Base-by-base conservation (phyloP, 2,888 invertebrate genomes). In the Norana najaformis region DNA sequence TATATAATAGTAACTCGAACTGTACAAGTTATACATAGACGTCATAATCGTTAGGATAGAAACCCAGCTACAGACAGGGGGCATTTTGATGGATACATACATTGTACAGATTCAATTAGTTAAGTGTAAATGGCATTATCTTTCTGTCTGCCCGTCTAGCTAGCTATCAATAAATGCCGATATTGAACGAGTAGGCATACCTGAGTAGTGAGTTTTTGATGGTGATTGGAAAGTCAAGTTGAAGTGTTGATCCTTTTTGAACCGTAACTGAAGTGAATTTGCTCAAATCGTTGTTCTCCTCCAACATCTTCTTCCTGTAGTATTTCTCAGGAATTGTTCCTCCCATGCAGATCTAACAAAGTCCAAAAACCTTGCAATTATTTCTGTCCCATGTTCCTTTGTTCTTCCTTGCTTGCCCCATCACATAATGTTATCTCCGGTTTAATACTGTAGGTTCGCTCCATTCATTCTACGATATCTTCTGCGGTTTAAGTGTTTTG, bases 241-340 rank as follows among this genome's bases (percentile, higher is more conserved):
- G 96, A 90, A 97, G 95, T 93, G 97, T 97, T 83, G 97, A 96
- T 1, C 98, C 97, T 93, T 97, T 97, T 94, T 96, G 96, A 0
- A 96, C 96, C 1, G 96, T 96, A 0, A 96, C 96, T 0, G 95
- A 96, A 93, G 96, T 97, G 93, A 97, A 96, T 90, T 96, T 94
- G 36, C 93, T 93, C 88, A 93, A 90, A 89, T 93, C 93, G 53
- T 91, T 89, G 47, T 89, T 89, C 47, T 90, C 90, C n/a, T 37
- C 34, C 35, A 47, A 37, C 30, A 88, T 39, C 8, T 90, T 85
- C 85, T 85, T 88, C 30, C 39, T 41, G 94, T 97, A 98, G 93
- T 96, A 96, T 18, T 96, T 96, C 94, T 97, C 97, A 2, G 98
- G 97, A 23, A 98, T 96, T 95, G 97, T 97, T 0, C 98, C 98